phyloP scores from a whole-genome alignment of 2,113 vertebrate genomes.

The Grus americana region DNA sequence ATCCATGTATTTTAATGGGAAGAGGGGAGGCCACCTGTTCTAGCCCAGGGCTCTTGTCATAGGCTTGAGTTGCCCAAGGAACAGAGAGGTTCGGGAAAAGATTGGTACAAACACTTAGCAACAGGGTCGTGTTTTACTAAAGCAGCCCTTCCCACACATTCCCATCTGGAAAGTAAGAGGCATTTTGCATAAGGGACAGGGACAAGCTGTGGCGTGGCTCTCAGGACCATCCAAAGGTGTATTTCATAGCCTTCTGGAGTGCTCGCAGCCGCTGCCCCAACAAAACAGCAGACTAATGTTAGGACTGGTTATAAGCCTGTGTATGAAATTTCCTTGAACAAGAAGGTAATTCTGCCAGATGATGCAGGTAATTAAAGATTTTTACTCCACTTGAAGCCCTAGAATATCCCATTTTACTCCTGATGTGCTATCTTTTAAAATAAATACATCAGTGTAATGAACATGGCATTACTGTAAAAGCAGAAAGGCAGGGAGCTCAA shows the following conservation, averaged over 20 bases:
- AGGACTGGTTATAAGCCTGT: not conserved
- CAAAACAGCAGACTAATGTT: not conserved
- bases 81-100: not conserved
- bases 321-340: not conserved
- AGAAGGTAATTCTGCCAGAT: not conserved
- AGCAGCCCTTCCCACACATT: not conserved
- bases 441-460: not conserved
- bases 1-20: not conserved
- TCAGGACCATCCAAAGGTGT: not conserved
- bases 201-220: not conserved
- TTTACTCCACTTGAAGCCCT: not conserved
- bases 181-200: not conserved
- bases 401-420: not conserved
- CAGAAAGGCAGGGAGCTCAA: not conserved
- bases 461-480: not conserved
- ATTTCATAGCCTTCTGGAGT: not conserved
- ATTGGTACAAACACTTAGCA: not conserved
- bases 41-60: not conserved
- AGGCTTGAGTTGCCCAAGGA: not conserved
- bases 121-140: not conserved
- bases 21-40: not conserved
- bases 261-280: no score
- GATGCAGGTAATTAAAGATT: not conserved
- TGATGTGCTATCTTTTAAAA: not conserved
- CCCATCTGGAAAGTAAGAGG: not conserved